Evolutionary conservation across 2,797 vertebrate species (phyloP), one percentile per base, ranked within the genome.

Genomic region (Sebastes dallii): DNA sequence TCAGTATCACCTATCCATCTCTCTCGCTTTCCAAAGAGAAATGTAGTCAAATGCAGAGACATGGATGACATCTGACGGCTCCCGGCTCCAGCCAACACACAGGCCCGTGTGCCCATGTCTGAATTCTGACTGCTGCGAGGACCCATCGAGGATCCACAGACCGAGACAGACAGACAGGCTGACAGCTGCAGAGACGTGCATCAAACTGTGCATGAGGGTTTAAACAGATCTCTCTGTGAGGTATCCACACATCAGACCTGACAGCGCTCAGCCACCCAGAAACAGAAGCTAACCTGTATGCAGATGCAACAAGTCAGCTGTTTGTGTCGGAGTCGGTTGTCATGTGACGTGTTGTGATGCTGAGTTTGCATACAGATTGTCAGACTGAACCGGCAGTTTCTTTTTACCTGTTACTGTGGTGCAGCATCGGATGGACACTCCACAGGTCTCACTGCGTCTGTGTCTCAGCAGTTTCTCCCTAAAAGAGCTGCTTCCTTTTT

Each of bases 141-240:
- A 68, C 20, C 32, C 12, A n/a, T 66, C 32, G 6, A 8, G 55
- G 46, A 75, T 67, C 55, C 59, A 18, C n/a, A 24, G 78, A 86
- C 68, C 69, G 67, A 73, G 75, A 81, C 65, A 60, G 81, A 72
- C 81, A 46, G 81, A 72, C 81, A 54, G 56, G 32, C 52, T 42
- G 82, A 72, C 79, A 74, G 69, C 72, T 30, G 36, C 55, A 29
- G 56, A 81, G 76, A 56, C 58, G 8, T 24, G 52, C 62, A 54
- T 74, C 73, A 72, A 64, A 77, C 56, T 39, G 60, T 36, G 75
- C 70, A 36, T 66, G 54, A 13, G 50, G 56, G 36, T 78, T 52
- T 36, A 14, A 39, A 73, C 52, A 30, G 22, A 69, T 61, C 69
- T 81, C 42, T 68, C 29, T 30, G 62, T 4, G 61, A 66, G 30